Evolutionary conservation across 2,797 vertebrate genomes (phyloP).

Genomic region (Chloroceryle amazona): DNA sequence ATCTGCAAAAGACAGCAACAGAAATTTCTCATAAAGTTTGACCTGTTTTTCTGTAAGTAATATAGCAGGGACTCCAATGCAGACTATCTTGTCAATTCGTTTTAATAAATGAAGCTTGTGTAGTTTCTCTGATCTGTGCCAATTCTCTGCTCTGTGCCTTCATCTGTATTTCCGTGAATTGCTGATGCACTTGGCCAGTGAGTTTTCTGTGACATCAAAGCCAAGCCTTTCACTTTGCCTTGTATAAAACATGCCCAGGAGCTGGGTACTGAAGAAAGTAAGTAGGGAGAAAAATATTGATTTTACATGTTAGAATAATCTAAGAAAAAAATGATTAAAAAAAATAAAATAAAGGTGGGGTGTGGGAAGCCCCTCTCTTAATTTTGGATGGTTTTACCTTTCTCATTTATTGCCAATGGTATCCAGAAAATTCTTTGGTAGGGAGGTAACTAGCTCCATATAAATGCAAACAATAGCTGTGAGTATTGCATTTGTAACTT

Average conservation of each 20-base stretch:
- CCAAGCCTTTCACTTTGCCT: conserved; percentile 58
- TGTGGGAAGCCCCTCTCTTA: rapidly evolving
- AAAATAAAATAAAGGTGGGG: neutral
- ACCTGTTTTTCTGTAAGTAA: conserved; percentile 49
- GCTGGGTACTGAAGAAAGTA: conserved; percentile 35
- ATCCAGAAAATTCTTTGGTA: neutral
- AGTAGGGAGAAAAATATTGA: conserved; percentile 41
- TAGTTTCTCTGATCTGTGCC: conserved; percentile 71
- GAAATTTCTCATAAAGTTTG: conserved; percentile 65
- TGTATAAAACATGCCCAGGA: conserved; percentile 56
- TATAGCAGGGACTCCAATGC: conserved; percentile 32
- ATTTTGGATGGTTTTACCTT: neutral
- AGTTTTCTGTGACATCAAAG: conserved; percentile 74
- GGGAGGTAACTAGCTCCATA: neutral
- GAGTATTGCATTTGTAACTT: neutral
- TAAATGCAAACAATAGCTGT: neutral
- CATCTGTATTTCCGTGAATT: conserved; percentile 50
- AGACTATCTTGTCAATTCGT: conserved; percentile 54
- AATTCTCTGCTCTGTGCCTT: conserved; percentile 52
- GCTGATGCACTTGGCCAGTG: conserved; percentile 50
- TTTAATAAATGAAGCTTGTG: conserved; percentile 69
- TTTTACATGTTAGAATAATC: conserved; percentile 47
- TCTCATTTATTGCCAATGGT: neutral
- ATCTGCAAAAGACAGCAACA: conserved; percentile 7
- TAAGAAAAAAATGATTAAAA: conserved; percentile 13